Evolutionary conservation across 35 echinoderm and acorn worm genomes (phyloP).

Genomic region (Stichopus chloronotus): DNA sequence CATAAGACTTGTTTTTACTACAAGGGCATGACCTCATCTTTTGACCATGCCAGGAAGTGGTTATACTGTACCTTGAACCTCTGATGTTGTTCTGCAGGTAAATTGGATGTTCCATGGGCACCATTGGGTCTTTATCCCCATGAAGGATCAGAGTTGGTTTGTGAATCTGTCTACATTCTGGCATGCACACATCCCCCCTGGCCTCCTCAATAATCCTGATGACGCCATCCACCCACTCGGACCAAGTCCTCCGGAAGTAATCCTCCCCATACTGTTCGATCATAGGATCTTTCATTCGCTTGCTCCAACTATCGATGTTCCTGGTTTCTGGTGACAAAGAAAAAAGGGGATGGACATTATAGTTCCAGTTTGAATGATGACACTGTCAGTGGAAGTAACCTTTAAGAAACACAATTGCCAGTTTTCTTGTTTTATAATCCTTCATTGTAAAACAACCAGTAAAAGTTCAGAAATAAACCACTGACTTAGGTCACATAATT

Average conservation of each 20-base stretch:
- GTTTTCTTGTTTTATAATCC: no score
- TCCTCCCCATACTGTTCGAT: constrained; percentile 83
- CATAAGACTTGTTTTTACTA: no score
- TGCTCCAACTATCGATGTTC: constrained; percentile 88
- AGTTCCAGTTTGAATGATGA: no score
- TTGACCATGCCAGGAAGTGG: no score
- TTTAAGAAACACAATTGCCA: no score
- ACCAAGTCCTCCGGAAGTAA: constrained; percentile 78
- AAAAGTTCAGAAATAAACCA: no score
- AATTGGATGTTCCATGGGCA: constrained; percentile 75
- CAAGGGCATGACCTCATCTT: no score
- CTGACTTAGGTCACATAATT: no score
- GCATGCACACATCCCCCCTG: constrained; percentile 77
- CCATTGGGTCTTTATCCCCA: constrained; percentile 92
- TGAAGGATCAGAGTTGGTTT: constrained; percentile 91
- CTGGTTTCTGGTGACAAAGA: constrained; percentile 73
- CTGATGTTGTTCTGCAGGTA: constrained; percentile 76
- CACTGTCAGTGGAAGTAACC: no score
- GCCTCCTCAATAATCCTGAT: constrained; percentile 28
- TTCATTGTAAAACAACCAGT: no score
- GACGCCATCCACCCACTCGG: constrained; percentile 77
- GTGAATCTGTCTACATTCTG: constrained; percentile 50
- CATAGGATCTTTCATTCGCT: constrained; percentile 91
- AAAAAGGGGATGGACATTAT: background rate
- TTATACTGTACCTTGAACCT: constrained; percentile 83